A percentile compares a stretch with the other conserved stretches of the same genome.
Conservation (phyloP, 2,888 invertebrate genomes). For the Troglohyphantes excavatus region DNA sequence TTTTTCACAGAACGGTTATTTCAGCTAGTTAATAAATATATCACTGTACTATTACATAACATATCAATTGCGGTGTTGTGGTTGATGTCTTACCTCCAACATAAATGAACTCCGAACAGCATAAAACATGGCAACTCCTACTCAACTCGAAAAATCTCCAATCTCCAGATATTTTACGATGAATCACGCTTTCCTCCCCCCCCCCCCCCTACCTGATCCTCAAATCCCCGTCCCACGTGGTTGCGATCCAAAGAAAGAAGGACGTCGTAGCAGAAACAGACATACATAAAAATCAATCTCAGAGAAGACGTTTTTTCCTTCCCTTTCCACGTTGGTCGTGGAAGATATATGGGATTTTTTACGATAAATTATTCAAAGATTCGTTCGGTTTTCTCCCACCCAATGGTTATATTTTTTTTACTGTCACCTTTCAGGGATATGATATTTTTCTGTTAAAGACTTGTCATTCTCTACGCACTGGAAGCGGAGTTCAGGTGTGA, state of each 20-base stretch:
- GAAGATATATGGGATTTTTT: constrained; percentile 67
- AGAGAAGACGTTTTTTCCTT: constrained; percentile 34
- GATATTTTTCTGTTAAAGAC: constrained; percentile 21
- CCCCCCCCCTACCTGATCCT: not conserved
- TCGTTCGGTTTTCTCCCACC: constrained; percentile 1
- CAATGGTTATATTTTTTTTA: not conserved
- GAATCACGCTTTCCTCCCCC: too few relatives aligned
- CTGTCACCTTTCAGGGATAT: not conserved
- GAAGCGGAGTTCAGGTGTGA: not conserved
- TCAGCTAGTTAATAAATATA: too few relatives aligned
- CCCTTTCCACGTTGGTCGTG: constrained; percentile 26
- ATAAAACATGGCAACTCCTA: not conserved
- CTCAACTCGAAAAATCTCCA: not conserved
- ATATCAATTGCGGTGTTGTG: too few relatives aligned
- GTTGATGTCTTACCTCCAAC: not conserved
- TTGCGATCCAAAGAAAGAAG: constrained; percentile 31
- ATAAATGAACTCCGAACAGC: too few relatives aligned
- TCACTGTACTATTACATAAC: too few relatives aligned
- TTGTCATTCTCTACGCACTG: constrained; percentile 32
- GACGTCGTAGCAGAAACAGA: constrained; percentile 33
- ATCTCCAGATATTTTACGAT: too few relatives aligned
- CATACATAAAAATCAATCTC: constrained; percentile 67
- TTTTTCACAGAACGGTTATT: too few relatives aligned
- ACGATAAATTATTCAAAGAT: constrained; percentile 69
- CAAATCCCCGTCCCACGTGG: constrained; percentile 22